Evolutionary conservation across 2,888 invertebrate species (phyloP).

Genomic region (Polymixis lichenea): DNA sequence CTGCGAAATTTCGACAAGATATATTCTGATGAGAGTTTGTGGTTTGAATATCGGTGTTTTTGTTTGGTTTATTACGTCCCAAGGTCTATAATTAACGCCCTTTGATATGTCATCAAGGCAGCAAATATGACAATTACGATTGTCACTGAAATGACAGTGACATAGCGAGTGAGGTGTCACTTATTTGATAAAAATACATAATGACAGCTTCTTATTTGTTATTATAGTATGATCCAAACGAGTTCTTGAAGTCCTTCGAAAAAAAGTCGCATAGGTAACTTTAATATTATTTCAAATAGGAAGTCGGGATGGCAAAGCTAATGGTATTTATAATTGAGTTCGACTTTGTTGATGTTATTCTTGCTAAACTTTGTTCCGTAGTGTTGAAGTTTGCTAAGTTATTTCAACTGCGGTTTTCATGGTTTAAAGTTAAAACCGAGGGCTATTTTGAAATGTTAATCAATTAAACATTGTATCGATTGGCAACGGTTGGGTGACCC

Average conservation of each 20-base stretch:
- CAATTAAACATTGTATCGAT: not conserved
- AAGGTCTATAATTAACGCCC: not conserved
- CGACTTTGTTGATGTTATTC: conserved; percentile 49
- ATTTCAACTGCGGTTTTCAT: conserved; percentile 27
- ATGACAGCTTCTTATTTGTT: not conserved
- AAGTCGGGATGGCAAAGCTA: conserved; percentile 17
- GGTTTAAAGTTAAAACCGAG: conserved; percentile 2
- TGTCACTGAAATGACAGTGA: conserved; percentile 3
- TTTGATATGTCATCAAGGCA: not conserved
- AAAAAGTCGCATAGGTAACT: conserved; percentile 3
- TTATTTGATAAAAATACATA: conserved; percentile 23
- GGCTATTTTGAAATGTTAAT: conserved; percentile 29
- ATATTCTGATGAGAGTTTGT: conserved; percentile 34
- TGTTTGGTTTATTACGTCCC: conserved; percentile 6
- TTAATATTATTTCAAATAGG: conserved; percentile 33
- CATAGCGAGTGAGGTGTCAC: conserved; percentile 7
- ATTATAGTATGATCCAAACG: not conserved
- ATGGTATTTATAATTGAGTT: conserved; percentile 44
- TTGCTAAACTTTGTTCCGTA: conserved; percentile 27
- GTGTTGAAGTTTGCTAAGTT: conserved; percentile 31
- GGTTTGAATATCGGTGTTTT: conserved; percentile 9
- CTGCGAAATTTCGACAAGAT: conserved; percentile 45
- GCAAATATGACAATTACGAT: not conserved
- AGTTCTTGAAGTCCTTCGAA: not conserved
- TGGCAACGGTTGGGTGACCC: not conserved